These are phyloP conservation scores for Gyrodactylus bullatarudis DNA, from an alignment of 1,140 invertebrate species.

Conservation along the genomic window DNA sequence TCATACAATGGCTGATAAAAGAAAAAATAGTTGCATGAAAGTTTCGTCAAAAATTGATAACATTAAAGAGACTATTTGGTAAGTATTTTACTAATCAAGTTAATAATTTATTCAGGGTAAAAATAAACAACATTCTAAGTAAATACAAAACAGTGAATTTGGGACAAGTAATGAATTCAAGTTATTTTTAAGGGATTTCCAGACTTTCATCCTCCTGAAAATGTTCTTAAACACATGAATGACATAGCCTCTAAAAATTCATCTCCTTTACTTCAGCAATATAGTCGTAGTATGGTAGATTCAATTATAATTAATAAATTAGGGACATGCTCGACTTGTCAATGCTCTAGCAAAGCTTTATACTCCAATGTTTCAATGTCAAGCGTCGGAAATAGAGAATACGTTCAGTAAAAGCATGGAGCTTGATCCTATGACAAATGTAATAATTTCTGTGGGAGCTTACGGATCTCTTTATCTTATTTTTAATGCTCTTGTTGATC, in stretches of 20 bases:
- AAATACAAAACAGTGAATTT: conserved; percentile 67
- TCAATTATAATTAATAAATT: conserved; percentile 15
- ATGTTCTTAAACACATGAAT: conserved; percentile 40
- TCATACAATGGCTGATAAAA: not conserved
- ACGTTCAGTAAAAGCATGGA: conserved; percentile 22
- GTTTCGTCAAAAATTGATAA: too few species aligned
- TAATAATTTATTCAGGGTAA: conserved; percentile 35
- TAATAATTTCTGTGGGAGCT: conserved; percentile 55
- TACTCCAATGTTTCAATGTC: conserved; percentile 29
- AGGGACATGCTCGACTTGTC: conserved; percentile 64
- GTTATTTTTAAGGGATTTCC: conserved; percentile 39
- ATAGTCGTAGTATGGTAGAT: conserved; percentile 29
- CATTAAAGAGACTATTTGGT: not conserved
- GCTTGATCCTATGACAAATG: conserved; percentile 43
- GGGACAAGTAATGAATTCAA: conserved; percentile 30
- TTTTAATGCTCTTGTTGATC: conserved; percentile 45
- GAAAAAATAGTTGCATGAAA: too few species aligned
- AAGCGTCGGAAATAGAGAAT: not conserved
- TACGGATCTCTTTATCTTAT: conserved; percentile 41
- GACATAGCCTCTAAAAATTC: conserved; percentile 30
- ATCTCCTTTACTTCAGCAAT: conserved; percentile 52
- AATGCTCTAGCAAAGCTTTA: conserved; percentile 49
- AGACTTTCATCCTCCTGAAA: conserved; percentile 49
- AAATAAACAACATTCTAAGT: conserved; percentile 51
- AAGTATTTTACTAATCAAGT: not conserved